phyloP scores from a whole-genome alignment of 2,888 invertebrate species.

The Acronicta psi region DNA sequence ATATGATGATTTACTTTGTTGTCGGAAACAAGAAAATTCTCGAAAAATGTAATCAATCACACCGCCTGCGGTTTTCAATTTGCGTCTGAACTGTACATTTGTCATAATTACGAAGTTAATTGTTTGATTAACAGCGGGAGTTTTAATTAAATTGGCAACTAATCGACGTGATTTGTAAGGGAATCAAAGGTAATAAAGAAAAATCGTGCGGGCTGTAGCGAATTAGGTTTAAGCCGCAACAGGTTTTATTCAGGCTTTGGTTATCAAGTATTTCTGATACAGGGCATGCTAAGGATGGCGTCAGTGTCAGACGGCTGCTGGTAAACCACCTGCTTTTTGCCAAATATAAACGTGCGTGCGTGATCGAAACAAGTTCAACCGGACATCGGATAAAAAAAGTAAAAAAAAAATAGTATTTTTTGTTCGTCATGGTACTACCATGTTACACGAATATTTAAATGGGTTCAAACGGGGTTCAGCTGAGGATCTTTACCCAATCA shows the following conservation, averaged over 20 bases:
- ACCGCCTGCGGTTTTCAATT: conserved; percentile 11
- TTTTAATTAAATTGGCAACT: conserved; percentile 25
- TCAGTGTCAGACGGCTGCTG: conserved; percentile 33
- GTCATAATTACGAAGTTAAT: conserved; percentile 38
- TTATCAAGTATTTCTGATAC: not conserved
- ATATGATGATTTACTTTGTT: conserved; percentile 5
- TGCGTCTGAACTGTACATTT: conserved; percentile 20
- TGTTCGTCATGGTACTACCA: too few relatives aligned
- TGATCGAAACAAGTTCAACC: conserved; percentile 17
- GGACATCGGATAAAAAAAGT: not conserved
- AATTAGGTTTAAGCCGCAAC: not conserved
- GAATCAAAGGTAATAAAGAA: conserved; percentile 16
- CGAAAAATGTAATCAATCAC: conserved; percentile 29
- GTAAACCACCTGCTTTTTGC: conserved; percentile 29
- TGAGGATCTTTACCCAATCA: too few relatives aligned
- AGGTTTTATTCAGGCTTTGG: not conserved
- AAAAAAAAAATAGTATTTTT: not conserved
- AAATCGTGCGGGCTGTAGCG: not conserved
- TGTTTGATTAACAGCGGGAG: conserved; percentile 20
- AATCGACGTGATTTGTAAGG: conserved; percentile 24
- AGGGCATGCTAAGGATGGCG: conserved; percentile 9
- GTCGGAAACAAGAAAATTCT: conserved; percentile 20
- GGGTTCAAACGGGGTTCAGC: too few relatives aligned
- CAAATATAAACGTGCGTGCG: conserved; percentile 29
- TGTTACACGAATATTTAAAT: too few relatives aligned